Percentiles rank a stretch among this genome's conserved stretches.
Evolutionary conservation across 2,888 invertebrate species (phyloP).

Genomic region (Hydrotaea diabolus): DNA sequence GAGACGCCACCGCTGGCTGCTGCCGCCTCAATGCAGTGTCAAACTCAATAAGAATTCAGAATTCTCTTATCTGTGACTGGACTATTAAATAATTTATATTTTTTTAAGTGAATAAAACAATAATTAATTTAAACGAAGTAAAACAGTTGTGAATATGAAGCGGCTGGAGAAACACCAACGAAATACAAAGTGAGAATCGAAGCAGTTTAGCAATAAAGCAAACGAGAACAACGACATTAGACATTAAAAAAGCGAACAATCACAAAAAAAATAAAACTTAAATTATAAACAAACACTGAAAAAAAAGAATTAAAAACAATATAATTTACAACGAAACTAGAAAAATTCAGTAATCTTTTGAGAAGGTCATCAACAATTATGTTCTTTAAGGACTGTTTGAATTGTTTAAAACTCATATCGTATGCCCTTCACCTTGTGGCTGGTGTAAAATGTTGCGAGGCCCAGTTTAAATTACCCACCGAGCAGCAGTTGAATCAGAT

Average conservation of each 20-base stretch:
- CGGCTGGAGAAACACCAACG: neutral
- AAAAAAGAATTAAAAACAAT: no score
- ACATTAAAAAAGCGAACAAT: neutral
- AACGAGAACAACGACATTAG: no score
- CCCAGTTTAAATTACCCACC: neutral
- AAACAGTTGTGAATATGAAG: conserved; percentile 6
- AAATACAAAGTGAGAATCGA: neutral
- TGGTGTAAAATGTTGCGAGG: neutral
- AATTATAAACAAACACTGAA: neutral
- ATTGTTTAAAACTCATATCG: neutral
- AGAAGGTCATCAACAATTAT: no score
- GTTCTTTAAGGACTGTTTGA: neutral
- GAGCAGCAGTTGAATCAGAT: neutral
- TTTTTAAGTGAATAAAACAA: neutral
- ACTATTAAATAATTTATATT: neutral
- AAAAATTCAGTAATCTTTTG: no score
- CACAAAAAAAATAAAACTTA: neutral
- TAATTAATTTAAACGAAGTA: neutral
- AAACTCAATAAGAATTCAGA: neutral
- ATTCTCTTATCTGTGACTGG: neutral
- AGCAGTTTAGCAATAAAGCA: neutral
- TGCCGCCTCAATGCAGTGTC: no score
- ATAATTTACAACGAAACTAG: no score
- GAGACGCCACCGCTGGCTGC: no score
- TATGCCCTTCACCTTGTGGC: neutral